Evolutionary conservation across 1,140 invertebrate species (phyloP), one percentile per base, ranked within the genome.

Genomic region (Diabrotica virgifera): DNA sequence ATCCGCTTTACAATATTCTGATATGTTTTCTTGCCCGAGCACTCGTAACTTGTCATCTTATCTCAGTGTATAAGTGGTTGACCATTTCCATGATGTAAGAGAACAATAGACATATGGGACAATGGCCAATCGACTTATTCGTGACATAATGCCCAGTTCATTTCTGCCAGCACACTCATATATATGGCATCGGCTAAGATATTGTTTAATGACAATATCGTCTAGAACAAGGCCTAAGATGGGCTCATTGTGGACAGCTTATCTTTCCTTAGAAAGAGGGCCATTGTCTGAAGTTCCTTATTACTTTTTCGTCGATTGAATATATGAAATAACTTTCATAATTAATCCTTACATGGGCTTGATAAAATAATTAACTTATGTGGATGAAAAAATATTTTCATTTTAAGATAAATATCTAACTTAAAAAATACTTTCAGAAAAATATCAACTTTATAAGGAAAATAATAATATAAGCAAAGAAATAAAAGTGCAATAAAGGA

Each of bases 151-250:
- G 72, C 69, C 60, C 64, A 68, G 65, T 69, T 61, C 64, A 69
- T 52, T 35, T 52, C 46, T 63, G 67, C 65, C 36, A 24, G 50
- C 40, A 14, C 40, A 35, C 36, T 36, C 36, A 52, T 68, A 73
- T 67, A 74, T 73, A 73, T 74, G 72, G 71, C 69, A 70, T 74
- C 70, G 70, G 61, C 53, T 64, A 72, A 66, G 71, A 74, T 74
- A 74, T 74, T 73, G 70, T 70, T 70, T 74, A 73, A 74, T 73
- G 71, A 72, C 72, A 74, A 73, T 73, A 66, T 72, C 70, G 66
- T 64, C 69, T 66, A 67, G 70, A 73, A 70, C 70, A 75, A 73
- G 68, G 63, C 68, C 66, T 70, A 66, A 70, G 64, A 69, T 68
- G 66, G 52, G 58, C 59, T 50, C 59, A 60, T 60, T 60, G 59